Conservation (phyloP, 2,113 vertebrate genomes). For the Burhinus bistriatus region DNA sequence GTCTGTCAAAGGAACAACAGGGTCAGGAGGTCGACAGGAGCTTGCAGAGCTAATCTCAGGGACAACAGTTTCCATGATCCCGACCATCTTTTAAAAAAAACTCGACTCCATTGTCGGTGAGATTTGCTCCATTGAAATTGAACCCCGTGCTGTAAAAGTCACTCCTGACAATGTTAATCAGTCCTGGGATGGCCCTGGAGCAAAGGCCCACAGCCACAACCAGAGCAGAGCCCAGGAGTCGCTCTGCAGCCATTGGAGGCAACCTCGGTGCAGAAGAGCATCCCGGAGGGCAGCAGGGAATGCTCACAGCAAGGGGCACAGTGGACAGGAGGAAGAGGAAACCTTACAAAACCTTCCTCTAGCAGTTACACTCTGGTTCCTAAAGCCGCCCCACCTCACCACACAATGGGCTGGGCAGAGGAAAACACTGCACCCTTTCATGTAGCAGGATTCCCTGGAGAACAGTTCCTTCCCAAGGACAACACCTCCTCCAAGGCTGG, state of each 20-base stretch:
- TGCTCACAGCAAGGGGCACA: background rate
- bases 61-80: accelerated
- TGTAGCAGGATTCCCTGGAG: background rate
- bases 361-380: background rate
- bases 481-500: background rate
- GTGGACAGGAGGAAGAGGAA: background rate
- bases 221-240: background rate
- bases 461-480: background rate
- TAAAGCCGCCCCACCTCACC: background rate
- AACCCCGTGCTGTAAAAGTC: background rate
- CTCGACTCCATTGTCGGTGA: accelerated
- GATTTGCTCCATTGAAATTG: background rate
- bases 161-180: background rate
- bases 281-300: background rate
- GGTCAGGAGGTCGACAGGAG: background rate
- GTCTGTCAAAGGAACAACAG: conserved; percentile 72
- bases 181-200: background rate
- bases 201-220: accelerated
- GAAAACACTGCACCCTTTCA: background rate
- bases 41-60: accelerated
- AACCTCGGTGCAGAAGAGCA: background rate
- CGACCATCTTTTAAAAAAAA: accelerated
- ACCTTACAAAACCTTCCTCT: background rate
- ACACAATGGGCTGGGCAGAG: background rate
- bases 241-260: background rate